Evolutionary conservation across 2,113 vertebrate species (phyloP).

Genomic region (Columba janthina): DNA sequence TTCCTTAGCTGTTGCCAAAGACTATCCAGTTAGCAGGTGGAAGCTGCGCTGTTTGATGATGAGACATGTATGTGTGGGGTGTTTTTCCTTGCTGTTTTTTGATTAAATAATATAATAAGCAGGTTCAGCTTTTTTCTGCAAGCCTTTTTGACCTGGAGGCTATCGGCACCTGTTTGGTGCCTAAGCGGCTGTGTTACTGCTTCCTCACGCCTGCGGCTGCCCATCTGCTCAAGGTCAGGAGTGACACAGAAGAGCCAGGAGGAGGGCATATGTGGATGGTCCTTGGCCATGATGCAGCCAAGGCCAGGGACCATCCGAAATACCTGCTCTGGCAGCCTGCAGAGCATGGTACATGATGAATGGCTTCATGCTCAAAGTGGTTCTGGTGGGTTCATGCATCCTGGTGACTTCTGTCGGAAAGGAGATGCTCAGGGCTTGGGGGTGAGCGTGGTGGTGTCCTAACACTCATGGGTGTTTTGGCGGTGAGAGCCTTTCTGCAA

Average conservation of each 20-base stretch:
- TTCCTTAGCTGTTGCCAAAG: not conserved
- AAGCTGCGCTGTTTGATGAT: not conserved
- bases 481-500: accelerated
- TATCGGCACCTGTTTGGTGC: accelerated
- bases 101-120: not conserved
- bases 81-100: not conserved
- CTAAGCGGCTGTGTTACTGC: not conserved
- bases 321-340: not conserved
- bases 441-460: not conserved
- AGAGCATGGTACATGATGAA: accelerated
- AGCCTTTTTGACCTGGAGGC: not conserved
- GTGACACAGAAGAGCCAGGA: not conserved
- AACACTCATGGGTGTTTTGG: accelerated
- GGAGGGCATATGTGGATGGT: accelerated
- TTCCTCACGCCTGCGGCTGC: not conserved
- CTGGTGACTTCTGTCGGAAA: not conserved
- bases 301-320: not conserved
- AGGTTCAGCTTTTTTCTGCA: not conserved
- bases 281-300: accelerated
- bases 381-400: accelerated
- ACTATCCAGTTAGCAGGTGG: not conserved
- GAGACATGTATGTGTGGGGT: not conserved
- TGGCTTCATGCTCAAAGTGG: not conserved
- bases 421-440: too few relatives aligned
- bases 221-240: not conserved